These are phyloP conservation scores for Labia minor DNA, from an alignment of 2,888 invertebrate species.

Conservation along the genomic window DNA sequence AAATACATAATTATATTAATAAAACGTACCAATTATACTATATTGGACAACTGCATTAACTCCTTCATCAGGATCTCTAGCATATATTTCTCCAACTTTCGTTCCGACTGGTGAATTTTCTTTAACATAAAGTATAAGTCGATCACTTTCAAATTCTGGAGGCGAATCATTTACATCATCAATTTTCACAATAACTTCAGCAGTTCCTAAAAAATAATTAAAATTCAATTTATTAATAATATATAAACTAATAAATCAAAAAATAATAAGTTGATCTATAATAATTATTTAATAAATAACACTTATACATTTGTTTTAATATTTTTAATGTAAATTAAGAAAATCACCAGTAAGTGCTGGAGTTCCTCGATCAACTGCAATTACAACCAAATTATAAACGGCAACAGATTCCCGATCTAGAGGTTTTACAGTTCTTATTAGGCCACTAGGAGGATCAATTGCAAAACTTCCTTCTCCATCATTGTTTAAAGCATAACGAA, in stretches of 20 bases:
- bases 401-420: conserved; percentile 85
- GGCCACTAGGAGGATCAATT: conserved; percentile 84
- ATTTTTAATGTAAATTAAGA: too few relatives aligned
- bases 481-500: conserved; percentile 64
- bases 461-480: conserved; percentile 76
- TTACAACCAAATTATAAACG: conserved; percentile 70
- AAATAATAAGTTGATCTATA: too few relatives aligned
- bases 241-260: too few relatives aligned
- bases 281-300: too few relatives aligned
- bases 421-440: conserved; percentile 76
- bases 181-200: conserved; percentile 59
- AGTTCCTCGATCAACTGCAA: conserved; percentile 82
- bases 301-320: too few relatives aligned
- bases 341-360: conserved; percentile 49
- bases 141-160: conserved; percentile 78
- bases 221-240: conserved; percentile 20
- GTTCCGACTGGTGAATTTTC: conserved; percentile 97
- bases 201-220: conserved; percentile 29
- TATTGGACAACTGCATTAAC: conserved; percentile 86
- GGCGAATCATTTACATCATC: conserved; percentile 87
- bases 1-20: neutral
- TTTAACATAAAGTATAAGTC: conserved; percentile 75
- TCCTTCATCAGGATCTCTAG: conserved; percentile 87
- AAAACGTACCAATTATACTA: conserved; percentile 67
- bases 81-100: conserved; percentile 79